Percentiles rank a stretch among this genome's conserved stretches.
Conservation (phyloP, 2,888 invertebrate species). For the Dynastes maya region DNA sequence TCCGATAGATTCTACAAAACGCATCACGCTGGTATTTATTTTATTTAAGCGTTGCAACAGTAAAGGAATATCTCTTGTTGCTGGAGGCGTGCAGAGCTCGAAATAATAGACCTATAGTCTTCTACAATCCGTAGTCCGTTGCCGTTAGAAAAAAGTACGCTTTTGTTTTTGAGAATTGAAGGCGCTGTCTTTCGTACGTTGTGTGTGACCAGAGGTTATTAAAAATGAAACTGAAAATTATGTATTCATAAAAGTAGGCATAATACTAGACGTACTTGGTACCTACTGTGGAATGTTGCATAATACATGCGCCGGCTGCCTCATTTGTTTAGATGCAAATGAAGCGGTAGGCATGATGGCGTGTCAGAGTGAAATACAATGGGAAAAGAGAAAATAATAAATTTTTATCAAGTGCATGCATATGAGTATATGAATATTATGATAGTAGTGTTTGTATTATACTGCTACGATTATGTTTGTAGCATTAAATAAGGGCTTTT, state of each 20-base stretch:
- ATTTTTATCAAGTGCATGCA: constrained; percentile 19
- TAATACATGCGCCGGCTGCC: not conserved
- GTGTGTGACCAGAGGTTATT: constrained; percentile 17
- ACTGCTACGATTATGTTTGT: too few relatives aligned
- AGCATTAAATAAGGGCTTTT: too few relatives aligned
- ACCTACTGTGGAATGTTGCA: constrained; percentile 33
- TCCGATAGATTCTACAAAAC: constrained; percentile 52
- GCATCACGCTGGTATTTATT: constrained; percentile 59
- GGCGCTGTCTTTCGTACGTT: not conserved
- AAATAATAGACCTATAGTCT: too few relatives aligned
- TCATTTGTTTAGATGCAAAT: constrained; percentile 30
- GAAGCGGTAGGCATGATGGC: not conserved
- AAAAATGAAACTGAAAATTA: constrained; percentile 25
- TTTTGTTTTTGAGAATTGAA: not conserved
- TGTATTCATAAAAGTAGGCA: constrained; percentile 10
- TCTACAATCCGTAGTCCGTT: not conserved
- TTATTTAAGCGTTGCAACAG: constrained; percentile 49
- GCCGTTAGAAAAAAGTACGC: not conserved
- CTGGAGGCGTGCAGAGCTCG: not conserved
- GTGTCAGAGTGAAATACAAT: constrained; percentile 24
- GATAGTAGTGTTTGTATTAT: too few relatives aligned
- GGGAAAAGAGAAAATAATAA: constrained; percentile 1
- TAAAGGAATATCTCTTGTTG: not conserved
- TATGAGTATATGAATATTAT: too few relatives aligned
- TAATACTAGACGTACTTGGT: not conserved